phyloP scores from a whole-genome alignment of 2,888 invertebrate genomes.

The Neelides folsomi region DNA sequence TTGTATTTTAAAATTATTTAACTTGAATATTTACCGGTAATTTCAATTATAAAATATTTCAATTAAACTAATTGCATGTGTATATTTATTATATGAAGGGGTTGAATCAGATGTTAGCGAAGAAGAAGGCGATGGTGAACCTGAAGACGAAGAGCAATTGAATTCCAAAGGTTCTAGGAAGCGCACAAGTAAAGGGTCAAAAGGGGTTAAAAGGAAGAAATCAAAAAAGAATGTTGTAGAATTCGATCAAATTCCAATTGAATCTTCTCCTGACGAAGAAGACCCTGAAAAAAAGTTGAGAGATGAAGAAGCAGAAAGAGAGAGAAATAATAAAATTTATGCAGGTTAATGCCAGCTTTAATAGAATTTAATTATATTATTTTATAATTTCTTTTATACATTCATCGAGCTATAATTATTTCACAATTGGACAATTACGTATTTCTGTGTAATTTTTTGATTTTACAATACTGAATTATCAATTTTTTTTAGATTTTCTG shows the following conservation, averaged over 20 bases:
- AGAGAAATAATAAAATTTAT: conserved; percentile 20
- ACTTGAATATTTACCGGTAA: no score
- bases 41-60: no score
- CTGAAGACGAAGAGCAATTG: conserved; percentile 10
- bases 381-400: no score
- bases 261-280: conserved; percentile 4
- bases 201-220: conserved; percentile 1
- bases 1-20: no score
- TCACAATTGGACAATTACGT: no score
- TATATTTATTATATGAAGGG: background rate
- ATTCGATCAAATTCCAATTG: no score
- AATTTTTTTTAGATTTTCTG: conserved; percentile 19
- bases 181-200: background rate
- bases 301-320: conserved; percentile 19
- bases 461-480: no score
- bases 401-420: no score
- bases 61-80: no score
- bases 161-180: background rate
- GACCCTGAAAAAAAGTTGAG: background rate
- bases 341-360: conserved; percentile 12
- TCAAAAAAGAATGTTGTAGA: background rate
- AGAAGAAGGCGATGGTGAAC: conserved; percentile 7
- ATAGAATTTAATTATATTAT: no score
- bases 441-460: no score
- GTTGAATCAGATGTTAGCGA: conserved; percentile 10